Base-by-base conservation (phyloP, 2,888 invertebrate species). In the Brenthis hecate region DNA sequence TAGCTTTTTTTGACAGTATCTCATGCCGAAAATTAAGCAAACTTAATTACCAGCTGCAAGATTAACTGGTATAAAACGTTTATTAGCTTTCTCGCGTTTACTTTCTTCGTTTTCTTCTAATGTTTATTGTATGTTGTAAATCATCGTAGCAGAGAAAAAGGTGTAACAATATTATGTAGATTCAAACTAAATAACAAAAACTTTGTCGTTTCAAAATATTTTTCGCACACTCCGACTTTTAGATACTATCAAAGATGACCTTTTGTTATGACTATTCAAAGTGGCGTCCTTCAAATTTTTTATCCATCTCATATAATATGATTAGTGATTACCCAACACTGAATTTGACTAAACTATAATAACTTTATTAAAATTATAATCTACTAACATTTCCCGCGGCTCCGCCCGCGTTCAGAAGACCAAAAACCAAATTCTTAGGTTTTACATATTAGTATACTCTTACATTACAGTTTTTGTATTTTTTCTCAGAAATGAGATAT, bases 1-100 rank as follows among this genome's bases (percentile, higher is more conserved):
- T 65, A 66, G 56, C 53, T 63, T 71, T 73, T 71, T 73, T 73
- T 66, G 60, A 68, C 57, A 61, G 28, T 43, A 36, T 62, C 16
- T 56, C 55, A 48, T 60, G 55, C 67, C 55, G 48, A 66, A 66
- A 64, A 68, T 74, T 68, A 71, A 72, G 66, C 70, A 69, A 72
- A 68, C 66, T 67, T 67, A 71, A 72, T 70, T 69, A 73, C 65
- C 56, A 61, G 43, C 66, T 71, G 60, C 68, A 56, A 68, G 58
- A 65, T 51, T 56, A 68, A 65, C 66, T 58, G 23, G 50, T 23
- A 28, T 67, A 57, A 69, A 57, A 63, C 53, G 50, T 65, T 69
- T 62, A 69, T 65, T 58, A 66, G 61, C 69, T 67, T 72, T 69
- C 66, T 65, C 66, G 43, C 51, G 51, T 53, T 48, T 66, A 64